A percentile compares a stretch with the other conserved stretches of the same genome.
Conservation (phyloP, 1,140 invertebrate genomes). For the Drosophila simulans region DNA sequence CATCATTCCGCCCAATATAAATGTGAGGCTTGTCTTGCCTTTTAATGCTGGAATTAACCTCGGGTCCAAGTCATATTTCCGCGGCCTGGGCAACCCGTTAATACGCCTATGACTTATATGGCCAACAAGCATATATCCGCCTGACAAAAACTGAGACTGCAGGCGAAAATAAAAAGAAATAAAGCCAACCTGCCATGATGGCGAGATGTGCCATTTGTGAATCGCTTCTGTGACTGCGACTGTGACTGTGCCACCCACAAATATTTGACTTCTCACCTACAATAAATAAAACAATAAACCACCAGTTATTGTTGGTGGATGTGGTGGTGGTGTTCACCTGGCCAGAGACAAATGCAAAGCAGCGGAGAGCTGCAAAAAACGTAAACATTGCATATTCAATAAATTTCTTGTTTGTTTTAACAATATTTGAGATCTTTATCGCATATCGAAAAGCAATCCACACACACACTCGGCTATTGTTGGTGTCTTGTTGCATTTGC, state of each 20-base stretch:
- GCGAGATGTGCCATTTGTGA: constrained; percentile 78
- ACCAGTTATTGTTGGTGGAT: constrained; percentile 32
- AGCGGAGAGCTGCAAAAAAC: constrained; percentile 13
- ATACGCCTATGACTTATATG: constrained; percentile 62
- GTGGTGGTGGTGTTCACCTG: constrained; percentile 56
- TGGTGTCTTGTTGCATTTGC: constrained; percentile 65
- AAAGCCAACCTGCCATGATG: constrained; percentile 55
- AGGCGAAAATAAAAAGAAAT: constrained; percentile 42
- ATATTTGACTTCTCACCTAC: constrained; percentile 82
- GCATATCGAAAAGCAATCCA: constrained; percentile 70
- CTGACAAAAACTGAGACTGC: constrained; percentile 59
- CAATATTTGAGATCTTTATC: constrained; percentile 82
- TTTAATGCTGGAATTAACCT: constrained; percentile 79
- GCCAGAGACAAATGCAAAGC: constrained; percentile 73
- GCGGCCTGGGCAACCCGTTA: constrained; percentile 34
- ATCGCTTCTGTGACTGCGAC: constrained; percentile 41
- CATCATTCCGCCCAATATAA: constrained; percentile 59
- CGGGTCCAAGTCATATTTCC: constrained; percentile 53
- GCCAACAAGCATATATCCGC: constrained; percentile 59
- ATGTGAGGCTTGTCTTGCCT: constrained; percentile 64
- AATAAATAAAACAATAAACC: constrained; percentile 81
- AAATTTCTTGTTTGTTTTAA: constrained; percentile 83
- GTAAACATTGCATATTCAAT: constrained; percentile 76
- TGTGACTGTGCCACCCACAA: constrained; percentile 67
- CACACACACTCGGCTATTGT: constrained; percentile 32